phyloP scores from a whole-genome alignment of 2,888 invertebrate genomes.

The Cantharis rufa region DNA sequence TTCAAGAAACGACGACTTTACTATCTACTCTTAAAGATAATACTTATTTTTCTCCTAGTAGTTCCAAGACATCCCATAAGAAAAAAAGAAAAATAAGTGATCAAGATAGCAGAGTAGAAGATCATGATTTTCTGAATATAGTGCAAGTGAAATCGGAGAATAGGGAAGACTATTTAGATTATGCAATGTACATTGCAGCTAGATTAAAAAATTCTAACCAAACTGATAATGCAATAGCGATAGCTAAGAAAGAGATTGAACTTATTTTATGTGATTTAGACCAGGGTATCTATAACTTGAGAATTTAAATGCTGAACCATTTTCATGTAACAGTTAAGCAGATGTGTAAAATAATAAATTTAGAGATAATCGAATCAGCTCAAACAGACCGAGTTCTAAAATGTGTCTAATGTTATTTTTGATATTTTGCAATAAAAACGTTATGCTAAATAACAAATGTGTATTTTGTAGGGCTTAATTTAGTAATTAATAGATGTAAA shows the following conservation, averaged over 20 bases:
- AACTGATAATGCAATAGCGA: not conserved
- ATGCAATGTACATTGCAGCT: not conserved
- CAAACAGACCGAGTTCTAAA: not conserved
- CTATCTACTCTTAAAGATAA: not conserved
- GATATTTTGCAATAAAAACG: not conserved
- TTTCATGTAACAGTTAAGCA: not conserved
- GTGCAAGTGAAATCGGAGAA: not conserved
- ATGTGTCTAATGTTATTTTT: not conserved
- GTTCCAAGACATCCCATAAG: not conserved
- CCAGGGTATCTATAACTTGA: not conserved
- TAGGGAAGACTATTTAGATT: not conserved
- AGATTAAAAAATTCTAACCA: not conserved
- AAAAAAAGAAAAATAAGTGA: not conserved
- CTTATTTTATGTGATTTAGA: not conserved
- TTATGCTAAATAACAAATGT: too few species aligned
- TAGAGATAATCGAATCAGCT: not conserved
- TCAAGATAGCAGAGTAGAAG: not conserved
- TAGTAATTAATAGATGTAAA: too few species aligned
- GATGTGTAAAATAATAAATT: not conserved
- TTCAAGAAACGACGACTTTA: not conserved
- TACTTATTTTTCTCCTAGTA: not conserved
- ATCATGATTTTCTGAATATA: not conserved
- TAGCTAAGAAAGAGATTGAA: not conserved
- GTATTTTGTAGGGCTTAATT: too few species aligned
- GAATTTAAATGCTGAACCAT: not conserved